Conservation (phyloP, 2,113 vertebrate species). For the Jaculus jaculus region DNA sequence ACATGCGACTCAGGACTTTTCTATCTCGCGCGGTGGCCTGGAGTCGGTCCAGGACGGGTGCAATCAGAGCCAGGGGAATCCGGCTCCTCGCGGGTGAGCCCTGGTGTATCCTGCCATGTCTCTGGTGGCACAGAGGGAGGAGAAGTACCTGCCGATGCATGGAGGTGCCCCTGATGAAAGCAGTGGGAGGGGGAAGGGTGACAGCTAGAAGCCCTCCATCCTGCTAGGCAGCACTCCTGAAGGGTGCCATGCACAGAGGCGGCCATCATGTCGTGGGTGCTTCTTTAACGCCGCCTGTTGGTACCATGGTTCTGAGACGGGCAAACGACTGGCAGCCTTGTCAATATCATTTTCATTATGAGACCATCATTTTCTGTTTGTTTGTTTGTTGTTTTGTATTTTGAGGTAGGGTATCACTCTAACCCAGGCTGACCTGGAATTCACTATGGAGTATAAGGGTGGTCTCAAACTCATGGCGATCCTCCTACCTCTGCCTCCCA, state of each 20-base stretch:
- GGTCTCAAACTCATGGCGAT: too few relatives aligned
- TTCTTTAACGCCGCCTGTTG: accelerated
- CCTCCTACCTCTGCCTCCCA: too few relatives aligned
- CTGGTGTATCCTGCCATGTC: not conserved
- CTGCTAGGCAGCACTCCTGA: not conserved
- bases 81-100: not conserved
- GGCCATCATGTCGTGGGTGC: too few relatives aligned
- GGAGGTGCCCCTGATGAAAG: not conserved
- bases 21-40: not conserved
- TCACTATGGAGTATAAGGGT: too few relatives aligned
- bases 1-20: slow-evolving; percentile 69
- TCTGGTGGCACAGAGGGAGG: not conserved
- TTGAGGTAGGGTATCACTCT: too few relatives aligned
- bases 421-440: too few relatives aligned
- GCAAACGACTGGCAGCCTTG: slow-evolving; percentile 24
- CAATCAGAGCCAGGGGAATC: not conserved
- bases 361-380: slow-evolving; percentile 67
- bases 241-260: not conserved
- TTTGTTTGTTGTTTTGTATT: too few relatives aligned
- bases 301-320: not conserved
- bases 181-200: accelerated
- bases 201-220: not conserved
- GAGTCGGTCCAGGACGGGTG: not conserved
- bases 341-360: slow-evolving; percentile 11
- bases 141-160: accelerated